These are phyloP conservation scores for Mugil cephalus DNA, from an alignment of 2,113 vertebrate genomes.

Conservation along the genomic window DNA sequence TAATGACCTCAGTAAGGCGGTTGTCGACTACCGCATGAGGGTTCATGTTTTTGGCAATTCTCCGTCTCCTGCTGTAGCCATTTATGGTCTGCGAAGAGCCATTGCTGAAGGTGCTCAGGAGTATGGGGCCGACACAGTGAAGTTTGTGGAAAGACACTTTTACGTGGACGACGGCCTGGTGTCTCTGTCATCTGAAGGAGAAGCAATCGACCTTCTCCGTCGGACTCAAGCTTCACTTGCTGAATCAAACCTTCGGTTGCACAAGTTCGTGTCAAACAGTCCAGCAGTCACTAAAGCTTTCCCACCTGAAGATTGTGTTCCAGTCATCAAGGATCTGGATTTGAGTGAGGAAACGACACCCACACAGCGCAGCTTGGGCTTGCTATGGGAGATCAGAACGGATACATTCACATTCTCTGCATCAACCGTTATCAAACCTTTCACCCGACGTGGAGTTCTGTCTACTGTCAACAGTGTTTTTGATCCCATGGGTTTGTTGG, in stretches of 20 bases:
- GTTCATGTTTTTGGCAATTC: constrained; percentile 14
- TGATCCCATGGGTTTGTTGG: constrained; percentile 14
- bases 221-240: no score
- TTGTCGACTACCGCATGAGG: constrained; percentile 13
- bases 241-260: no score
- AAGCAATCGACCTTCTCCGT: background rate
- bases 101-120: background rate
- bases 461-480: constrained; percentile 20
- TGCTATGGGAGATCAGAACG: background rate
- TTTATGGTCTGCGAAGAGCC: constrained; percentile 2
- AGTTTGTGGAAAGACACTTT: constrained; percentile 19
- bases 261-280: no score
- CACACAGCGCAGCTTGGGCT: background rate
- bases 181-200: background rate
- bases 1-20: background rate
- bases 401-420: constrained; percentile 9
- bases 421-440: background rate
- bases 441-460: background rate
- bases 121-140: background rate
- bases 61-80: constrained; percentile 4
- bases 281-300: no score
- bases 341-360: no score
- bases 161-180: constrained; percentile 15
- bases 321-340: no score
- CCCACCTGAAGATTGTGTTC: no score